A percentile compares a stretch with the other conserved stretches of the same genome.
These are phyloP conservation scores for Yasuhikotakia modesta DNA, from an alignment of 2,797 vertebrate genomes.

Conservation along the genomic window DNA sequence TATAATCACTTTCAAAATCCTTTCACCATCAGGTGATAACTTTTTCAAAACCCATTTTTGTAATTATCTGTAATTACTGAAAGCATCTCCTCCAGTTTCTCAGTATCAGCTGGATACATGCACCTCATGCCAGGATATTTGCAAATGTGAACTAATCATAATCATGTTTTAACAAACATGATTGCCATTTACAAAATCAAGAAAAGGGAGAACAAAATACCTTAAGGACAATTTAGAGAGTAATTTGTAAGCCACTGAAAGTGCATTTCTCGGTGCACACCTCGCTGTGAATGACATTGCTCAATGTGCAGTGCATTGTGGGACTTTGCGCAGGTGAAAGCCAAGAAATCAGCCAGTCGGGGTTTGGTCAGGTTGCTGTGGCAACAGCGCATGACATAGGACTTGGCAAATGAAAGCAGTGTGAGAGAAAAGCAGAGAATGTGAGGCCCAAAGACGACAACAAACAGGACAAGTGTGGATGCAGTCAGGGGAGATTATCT, in stretches of 20 bases:
- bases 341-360: constrained; percentile 54
- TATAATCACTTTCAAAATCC: constrained; percentile 32
- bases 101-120: constrained; percentile 20
- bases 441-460: constrained; percentile 9
- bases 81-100: constrained; percentile 19
- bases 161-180: constrained; percentile 42
- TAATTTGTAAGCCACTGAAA: neutral
- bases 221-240: constrained; percentile 8
- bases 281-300: constrained; percentile 1
- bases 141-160: constrained; percentile 33
- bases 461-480: constrained; percentile 45
- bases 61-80: constrained; percentile 40
- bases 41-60: constrained; percentile 34
- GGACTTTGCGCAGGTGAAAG: constrained; percentile 67
- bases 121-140: constrained; percentile 37
- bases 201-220: neutral
- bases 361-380: constrained; percentile 68
- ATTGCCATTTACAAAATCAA: constrained; percentile 16
- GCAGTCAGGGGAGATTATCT: constrained; percentile 37
- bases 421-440: constrained; percentile 55
- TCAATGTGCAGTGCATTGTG: constrained; percentile 64
- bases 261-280: neutral
- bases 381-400: constrained; percentile 71
- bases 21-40: constrained; percentile 27
- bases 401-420: constrained; percentile 72